These are phyloP conservation scores for Cairina moschata DNA, from an alignment of 2,113 vertebrate species.

Conservation along the genomic window DNA sequence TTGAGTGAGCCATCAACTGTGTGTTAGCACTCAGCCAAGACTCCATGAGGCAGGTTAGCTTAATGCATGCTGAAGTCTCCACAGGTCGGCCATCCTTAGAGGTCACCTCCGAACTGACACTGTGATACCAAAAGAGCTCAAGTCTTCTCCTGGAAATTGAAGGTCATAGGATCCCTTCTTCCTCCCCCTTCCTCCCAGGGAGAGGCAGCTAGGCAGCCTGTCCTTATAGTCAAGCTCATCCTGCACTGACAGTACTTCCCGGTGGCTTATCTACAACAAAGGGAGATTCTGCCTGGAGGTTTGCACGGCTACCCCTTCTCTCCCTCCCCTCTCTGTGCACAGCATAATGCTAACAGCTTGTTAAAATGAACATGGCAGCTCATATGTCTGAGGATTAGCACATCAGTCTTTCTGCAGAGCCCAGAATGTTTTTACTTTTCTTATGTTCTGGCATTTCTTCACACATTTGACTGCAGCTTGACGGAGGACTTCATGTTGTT, in stretches of 20 bases:
- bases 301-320: not conserved
- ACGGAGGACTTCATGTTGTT: not conserved
- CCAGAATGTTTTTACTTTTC: not conserved
- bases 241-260: not conserved
- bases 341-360: not conserved
- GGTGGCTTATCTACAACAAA: not conserved
- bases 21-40: not conserved
- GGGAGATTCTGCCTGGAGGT: not conserved
- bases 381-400: not conserved
- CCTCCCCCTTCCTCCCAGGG: fast-evolving
- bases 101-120: not conserved
- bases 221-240: not conserved
- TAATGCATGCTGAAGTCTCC: not conserved
- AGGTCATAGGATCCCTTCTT: not conserved
- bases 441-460: not conserved
- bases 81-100: not conserved
- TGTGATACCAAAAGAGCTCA: not conserved
- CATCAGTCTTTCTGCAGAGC: not conserved
- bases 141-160: not conserved
- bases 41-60: not conserved
- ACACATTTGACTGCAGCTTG: no score
- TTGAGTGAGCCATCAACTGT: not conserved
- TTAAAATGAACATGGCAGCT: not conserved
- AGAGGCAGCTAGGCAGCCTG: not conserved
- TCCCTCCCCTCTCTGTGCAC: not conserved